Conservation (phyloP, 2,888 invertebrate species). For the Zygogramma bicolorata region DNA sequence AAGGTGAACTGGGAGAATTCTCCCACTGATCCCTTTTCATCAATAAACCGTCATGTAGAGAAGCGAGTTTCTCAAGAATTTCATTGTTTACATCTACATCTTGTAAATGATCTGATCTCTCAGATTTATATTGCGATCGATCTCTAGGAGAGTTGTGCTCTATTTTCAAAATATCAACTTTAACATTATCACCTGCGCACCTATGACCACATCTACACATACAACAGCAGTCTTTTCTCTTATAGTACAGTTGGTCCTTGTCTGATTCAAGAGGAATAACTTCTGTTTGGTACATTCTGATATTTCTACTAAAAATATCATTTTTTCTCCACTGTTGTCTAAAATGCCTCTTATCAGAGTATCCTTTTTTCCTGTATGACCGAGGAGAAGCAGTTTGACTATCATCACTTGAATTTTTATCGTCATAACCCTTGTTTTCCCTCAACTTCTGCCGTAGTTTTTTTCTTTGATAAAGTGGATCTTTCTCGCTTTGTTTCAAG, state of each 20-base stretch:
- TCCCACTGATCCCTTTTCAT: constrained; percentile 71
- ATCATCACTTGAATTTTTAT: constrained; percentile 75
- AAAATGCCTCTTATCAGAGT: constrained; percentile 65
- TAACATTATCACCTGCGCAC: constrained; percentile 60
- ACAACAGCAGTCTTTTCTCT: constrained; percentile 55
- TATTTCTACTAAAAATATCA: constrained; percentile 67
- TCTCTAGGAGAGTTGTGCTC: constrained; percentile 52
- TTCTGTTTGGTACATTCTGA: constrained; percentile 66
- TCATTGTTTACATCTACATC: constrained; percentile 51
- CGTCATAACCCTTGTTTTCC: constrained; percentile 66
- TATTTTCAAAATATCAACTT: constrained; percentile 63
- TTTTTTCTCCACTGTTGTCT: constrained; percentile 65
- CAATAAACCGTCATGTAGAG: constrained; percentile 67
- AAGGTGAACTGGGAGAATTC: constrained; percentile 55
- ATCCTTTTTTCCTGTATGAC: constrained; percentile 63
- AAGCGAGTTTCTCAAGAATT: constrained; percentile 63
- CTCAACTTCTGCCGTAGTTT: constrained; percentile 77
- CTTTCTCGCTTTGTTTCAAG: constrained; percentile 90
- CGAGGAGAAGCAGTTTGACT: constrained; percentile 73
- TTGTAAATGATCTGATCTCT: constrained; percentile 40
- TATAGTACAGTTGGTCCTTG: constrained; percentile 64
- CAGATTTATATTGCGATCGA: constrained; percentile 19
- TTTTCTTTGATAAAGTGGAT: constrained; percentile 83
- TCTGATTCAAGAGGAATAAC: constrained; percentile 70
- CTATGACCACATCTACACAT: constrained; percentile 63